Evolutionary conservation across 1,140 invertebrate species (phyloP), one percentile per base, ranked within the genome.

Genomic region (Cardiocondyla obscurior): DNA sequence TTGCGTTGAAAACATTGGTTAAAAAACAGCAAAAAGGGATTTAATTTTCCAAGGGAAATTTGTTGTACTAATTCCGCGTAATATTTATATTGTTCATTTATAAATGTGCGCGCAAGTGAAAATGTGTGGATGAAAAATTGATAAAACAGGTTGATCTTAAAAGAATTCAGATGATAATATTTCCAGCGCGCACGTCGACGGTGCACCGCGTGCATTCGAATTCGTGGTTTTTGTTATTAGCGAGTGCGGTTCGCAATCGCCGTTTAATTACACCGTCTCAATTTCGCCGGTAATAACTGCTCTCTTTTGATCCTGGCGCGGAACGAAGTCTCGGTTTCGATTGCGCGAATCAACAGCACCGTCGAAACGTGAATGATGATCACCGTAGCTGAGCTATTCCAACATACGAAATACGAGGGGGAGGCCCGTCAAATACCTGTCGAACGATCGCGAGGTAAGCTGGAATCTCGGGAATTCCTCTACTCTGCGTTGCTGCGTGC

Each of bases 341-440:
- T 86, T 64, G 81, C 46, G 46, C 33, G 85, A 70, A 82, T 85
- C 73, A 83, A 46, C 64, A 65, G 39, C 30, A 51, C 39, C 16
- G 28, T 53, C 19, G 81, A 51, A 39, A 30, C 28, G 25, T 44
- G 69, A 81, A 84, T 33, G 70, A 87, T 87, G 62, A 88, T 74
- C 76, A 46, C 46, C 69, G 65, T 62, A 39, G 82, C 19, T 36
- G 67, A 33, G 69, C 51, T 55, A 82, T 84, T 55, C 46, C 67
- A 53, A 64, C 74, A 51, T 51, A 76, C 64, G 82, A 64, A 74
- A 69, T 79, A 82, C 81, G 74, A n/a, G n/a, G n/a, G n/a, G n/a
- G n/a, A n/a, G n/a, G 73, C 72, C 73, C 73, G 82, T 85, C 86
- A 88, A 87, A 88, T 88, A 88, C 46, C 76, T 76, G 67, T 70